phyloP scores from a whole-genome alignment of 2,888 invertebrate species.

The Pseudoips prasinana region DNA sequence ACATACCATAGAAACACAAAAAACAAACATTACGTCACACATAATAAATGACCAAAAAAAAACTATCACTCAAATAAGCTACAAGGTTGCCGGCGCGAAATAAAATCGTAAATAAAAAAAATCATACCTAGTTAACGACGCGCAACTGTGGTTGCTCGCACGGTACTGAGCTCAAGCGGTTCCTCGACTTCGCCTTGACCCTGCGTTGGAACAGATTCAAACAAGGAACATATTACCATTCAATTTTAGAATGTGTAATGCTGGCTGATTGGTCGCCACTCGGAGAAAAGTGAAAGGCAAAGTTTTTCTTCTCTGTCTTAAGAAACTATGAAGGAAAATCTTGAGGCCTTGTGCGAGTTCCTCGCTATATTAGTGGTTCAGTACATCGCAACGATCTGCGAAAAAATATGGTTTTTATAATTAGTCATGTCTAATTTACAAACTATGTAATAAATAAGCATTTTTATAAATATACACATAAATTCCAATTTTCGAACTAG shows the following conservation, averaged over 20 bases:
- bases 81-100: slow-evolving; percentile 12
- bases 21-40: neutral
- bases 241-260: neutral
- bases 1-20: neutral
- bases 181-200: slow-evolving; percentile 33
- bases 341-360: too few species aligned
- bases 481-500: too few species aligned
- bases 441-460: too few species aligned
- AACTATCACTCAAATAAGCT: slow-evolving; percentile 8
- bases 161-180: slow-evolving; percentile 26
- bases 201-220: slow-evolving; percentile 15
- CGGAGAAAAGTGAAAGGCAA: too few species aligned
- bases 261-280: too few species aligned
- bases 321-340: too few species aligned
- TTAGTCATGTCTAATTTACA: too few species aligned
- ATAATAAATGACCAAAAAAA: slow-evolving; percentile 3
- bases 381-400: too few species aligned
- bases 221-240: neutral
- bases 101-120: slow-evolving; percentile 5
- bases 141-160: slow-evolving; percentile 24
- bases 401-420: too few species aligned
- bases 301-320: too few species aligned
- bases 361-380: too few species aligned
- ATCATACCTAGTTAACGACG: slow-evolving; percentile 27
- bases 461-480: too few species aligned